Percentiles rank a stretch among this genome's conserved stretches.
These are phyloP conservation scores for Meriones psammophilus DNA, from an alignment of 2,797 vertebrate species.

Conservation along the genomic window DNA sequence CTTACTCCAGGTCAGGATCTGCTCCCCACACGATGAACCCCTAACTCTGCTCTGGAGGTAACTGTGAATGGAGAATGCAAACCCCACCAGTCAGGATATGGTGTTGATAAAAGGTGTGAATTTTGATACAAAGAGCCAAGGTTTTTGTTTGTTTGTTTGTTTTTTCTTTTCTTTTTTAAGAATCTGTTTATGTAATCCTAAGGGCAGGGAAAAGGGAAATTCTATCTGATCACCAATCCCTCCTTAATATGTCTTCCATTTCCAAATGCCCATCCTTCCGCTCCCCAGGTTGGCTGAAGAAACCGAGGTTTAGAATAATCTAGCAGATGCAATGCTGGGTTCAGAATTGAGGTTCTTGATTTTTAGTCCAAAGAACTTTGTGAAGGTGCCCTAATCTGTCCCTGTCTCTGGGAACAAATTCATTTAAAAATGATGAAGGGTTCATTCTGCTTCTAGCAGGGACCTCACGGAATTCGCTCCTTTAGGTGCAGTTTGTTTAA, in stretches of 20 bases:
- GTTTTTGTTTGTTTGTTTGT: no score
- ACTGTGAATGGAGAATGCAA: background rate
- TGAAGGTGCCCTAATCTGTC: constrained; percentile 9
- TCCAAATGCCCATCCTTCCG: background rate
- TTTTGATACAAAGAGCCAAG: background rate
- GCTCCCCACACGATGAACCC: background rate
- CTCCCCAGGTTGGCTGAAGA: background rate
- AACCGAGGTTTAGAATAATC: constrained; percentile 7
- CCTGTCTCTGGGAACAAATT: background rate
- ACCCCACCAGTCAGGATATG: background rate
- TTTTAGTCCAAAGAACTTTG: constrained; percentile 23
- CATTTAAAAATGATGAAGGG: constrained; percentile 22
- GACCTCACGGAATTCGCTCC: background rate
- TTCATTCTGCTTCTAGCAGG: background rate
- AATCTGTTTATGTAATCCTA: background rate
- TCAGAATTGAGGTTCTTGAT: background rate
- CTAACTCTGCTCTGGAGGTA: background rate
- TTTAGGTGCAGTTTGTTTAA: constrained; percentile 35
- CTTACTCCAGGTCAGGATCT: background rate
- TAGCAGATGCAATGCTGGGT: background rate
- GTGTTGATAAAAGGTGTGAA: background rate
- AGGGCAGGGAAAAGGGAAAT: background rate
- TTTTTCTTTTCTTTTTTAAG: background rate
- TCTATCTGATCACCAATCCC: background rate
- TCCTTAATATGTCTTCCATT: background rate